A percentile compares a stretch with the other conserved stretches of the same genome.
phyloP scores from a whole-genome alignment of 2,888 invertebrate genomes.

The Kryphioiulus occultus region DNA sequence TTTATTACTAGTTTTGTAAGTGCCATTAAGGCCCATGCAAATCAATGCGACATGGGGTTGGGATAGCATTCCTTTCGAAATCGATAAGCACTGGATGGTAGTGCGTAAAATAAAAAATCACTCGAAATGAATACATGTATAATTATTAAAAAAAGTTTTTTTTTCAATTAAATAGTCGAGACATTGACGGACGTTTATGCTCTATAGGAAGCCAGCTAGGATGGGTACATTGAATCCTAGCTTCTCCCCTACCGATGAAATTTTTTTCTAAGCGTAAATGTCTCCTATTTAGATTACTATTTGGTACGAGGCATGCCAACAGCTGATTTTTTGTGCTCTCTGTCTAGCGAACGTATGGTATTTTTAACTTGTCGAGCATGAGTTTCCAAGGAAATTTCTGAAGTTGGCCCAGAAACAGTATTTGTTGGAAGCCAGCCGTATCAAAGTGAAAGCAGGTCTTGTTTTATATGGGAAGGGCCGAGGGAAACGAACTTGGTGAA shows the following conservation, averaged over 20 bases:
- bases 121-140: neutral
- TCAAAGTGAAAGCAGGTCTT: neutral
- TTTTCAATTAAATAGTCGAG: conserved; percentile 4
- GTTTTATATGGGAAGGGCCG: neutral
- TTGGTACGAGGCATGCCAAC: neutral
- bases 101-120: neutral
- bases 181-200: conserved; percentile 1
- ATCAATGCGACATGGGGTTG: neutral
- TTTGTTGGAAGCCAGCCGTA: conserved; percentile 20
- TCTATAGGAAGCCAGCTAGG: too few relatives aligned
- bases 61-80: neutral
- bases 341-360: conserved; percentile 12
- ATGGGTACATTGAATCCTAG: conserved; percentile 5
- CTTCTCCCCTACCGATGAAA: neutral
- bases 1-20: conserved; percentile 10
- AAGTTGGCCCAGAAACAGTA: conserved; percentile 20
- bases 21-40: conserved; percentile 27
- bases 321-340: conserved; percentile 10
- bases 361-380: neutral
- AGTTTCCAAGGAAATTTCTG: neutral
- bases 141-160: conserved; percentile 1
- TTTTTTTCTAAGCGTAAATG: neutral
- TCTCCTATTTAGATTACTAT: too few relatives aligned
- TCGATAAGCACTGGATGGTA: neutral
- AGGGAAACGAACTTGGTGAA: conserved; percentile 1